A percentile compares a stretch with the other conserved stretches of the same genome.
phyloP scores from a whole-genome alignment of 2,797 vertebrate genomes.

The Menidia menidia region DNA sequence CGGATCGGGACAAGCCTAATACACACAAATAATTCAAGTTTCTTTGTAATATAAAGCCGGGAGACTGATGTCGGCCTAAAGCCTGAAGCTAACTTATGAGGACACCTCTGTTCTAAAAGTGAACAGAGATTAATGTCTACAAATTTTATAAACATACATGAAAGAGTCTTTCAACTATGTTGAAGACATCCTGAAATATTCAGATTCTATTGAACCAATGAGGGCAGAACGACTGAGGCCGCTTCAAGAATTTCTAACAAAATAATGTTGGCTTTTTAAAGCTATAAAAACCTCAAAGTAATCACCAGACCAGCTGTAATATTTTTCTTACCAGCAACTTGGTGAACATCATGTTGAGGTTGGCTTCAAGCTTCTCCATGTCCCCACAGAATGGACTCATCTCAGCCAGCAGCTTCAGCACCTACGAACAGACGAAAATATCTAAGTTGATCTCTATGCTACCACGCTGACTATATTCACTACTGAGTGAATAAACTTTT shows the following conservation, averaged over 20 bases:
- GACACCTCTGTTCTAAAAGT: too few relatives aligned
- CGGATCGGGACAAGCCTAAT: neutral
- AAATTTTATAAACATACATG: neutral
- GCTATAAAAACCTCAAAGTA: neutral
- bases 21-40: too few relatives aligned
- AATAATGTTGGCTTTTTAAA: too few relatives aligned
- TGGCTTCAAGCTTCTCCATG: slow-evolving; percentile 98
- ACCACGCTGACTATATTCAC: slow-evolving; percentile 62
- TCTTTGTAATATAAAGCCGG: neutral
- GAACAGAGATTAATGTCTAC: neutral
- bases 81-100: neutral
- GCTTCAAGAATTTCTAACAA: too few relatives aligned
- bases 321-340: slow-evolving; percentile 91
- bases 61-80: neutral
- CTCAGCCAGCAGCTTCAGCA: slow-evolving; percentile 96
- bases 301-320: neutral
- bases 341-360: slow-evolving; percentile 95
- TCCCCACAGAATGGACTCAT: slow-evolving; percentile 99
- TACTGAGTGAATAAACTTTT: neutral
- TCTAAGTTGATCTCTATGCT: slow-evolving; percentile 42
- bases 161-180: neutral
- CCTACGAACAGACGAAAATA: slow-evolving; percentile 76
- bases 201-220: too few relatives aligned
- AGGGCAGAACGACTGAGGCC: too few relatives aligned
- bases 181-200: neutral